These are phyloP conservation scores for Reticulitermes speratus DNA, from an alignment of 1,140 invertebrate genomes.

Conservation along the genomic window DNA sequence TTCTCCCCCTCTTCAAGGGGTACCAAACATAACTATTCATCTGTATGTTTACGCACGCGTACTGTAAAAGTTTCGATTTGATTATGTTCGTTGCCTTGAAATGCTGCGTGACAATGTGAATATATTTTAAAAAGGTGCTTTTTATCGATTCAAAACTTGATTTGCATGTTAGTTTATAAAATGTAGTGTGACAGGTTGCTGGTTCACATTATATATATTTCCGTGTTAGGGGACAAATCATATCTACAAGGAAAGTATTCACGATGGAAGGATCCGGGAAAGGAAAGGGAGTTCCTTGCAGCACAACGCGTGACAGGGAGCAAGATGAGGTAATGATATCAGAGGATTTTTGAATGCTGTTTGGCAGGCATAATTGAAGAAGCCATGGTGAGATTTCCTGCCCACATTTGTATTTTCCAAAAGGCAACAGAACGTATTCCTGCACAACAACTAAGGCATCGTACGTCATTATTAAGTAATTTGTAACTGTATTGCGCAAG, in stretches of 20 bases:
- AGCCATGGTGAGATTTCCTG: background rate
- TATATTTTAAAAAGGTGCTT: background rate
- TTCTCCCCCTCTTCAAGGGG: too few species aligned
- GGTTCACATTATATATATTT: background rate
- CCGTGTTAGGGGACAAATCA: background rate
- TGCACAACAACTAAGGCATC: background rate
- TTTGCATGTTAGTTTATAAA: background rate
- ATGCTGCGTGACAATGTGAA: too few species aligned
- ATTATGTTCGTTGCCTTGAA: background rate
- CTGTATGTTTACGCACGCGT: background rate
- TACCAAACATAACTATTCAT: too few species aligned
- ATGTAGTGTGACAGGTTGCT: background rate
- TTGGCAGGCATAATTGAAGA: background rate
- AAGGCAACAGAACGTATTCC: background rate
- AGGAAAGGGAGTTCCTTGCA: slow-evolving; percentile 43
- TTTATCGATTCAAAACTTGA: background rate
- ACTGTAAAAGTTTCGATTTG: background rate
- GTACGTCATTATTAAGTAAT: background rate
- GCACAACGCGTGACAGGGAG: slow-evolving; percentile 52
- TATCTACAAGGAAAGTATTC: background rate
- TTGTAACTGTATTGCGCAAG: background rate
- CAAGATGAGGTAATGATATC: slow-evolving; percentile 59
- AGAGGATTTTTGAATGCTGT: background rate
- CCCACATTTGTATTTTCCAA: background rate
- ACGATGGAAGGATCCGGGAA: background rate